Evolutionary conservation across 2,113 vertebrate species (phyloP).

Genomic region (Willisornis vidua): DNA sequence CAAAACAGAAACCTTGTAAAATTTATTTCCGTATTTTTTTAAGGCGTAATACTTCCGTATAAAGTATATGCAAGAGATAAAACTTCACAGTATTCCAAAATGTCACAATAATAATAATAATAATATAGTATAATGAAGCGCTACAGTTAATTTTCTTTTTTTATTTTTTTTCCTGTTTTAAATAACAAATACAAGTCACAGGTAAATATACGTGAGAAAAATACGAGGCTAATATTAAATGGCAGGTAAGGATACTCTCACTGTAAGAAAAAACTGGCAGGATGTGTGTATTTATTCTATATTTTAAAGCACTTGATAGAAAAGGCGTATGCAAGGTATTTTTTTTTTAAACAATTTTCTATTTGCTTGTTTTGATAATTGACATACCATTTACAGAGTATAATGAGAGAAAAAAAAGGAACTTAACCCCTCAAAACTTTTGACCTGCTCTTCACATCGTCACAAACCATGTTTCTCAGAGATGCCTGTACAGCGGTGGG

Average conservation of each 20-base stretch:
- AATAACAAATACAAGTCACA: slow-evolving; percentile 91
- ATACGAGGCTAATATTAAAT: slow-evolving; percentile 89
- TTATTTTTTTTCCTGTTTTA: slow-evolving; percentile 81
- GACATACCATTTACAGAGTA: slow-evolving; percentile 82
- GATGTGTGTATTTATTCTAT: slow-evolving; percentile 88
- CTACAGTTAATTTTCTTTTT: slow-evolving; percentile 88
- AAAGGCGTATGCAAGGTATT: slow-evolving; percentile 84
- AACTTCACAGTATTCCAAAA: slow-evolving; percentile 91
- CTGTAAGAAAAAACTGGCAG: slow-evolving; percentile 88
- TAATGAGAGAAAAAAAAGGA: slow-evolving; percentile 83
- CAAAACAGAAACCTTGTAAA: slow-evolving; percentile 90
- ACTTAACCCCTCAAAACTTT: slow-evolving; percentile 82
- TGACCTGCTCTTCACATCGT: slow-evolving; percentile 81
- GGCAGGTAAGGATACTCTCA: slow-evolving; percentile 88
- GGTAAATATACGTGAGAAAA: slow-evolving; percentile 91
- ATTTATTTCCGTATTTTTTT: slow-evolving; percentile 88
- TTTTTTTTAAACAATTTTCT: slow-evolving; percentile 77
- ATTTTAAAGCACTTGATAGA: slow-evolving; percentile 90
- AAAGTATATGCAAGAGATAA: slow-evolving; percentile 92
- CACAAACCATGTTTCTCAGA: slow-evolving; percentile 66
- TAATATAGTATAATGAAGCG: slow-evolving; percentile 89
- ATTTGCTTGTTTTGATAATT: slow-evolving; percentile 80
- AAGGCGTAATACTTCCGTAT: slow-evolving; percentile 90
- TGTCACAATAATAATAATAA: slow-evolving; percentile 87
- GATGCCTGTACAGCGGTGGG: slow-evolving; percentile 30